These are phyloP conservation scores for Octodon degus DNA, from an alignment of 2,113 vertebrate genomes.

Conservation along the genomic window DNA sequence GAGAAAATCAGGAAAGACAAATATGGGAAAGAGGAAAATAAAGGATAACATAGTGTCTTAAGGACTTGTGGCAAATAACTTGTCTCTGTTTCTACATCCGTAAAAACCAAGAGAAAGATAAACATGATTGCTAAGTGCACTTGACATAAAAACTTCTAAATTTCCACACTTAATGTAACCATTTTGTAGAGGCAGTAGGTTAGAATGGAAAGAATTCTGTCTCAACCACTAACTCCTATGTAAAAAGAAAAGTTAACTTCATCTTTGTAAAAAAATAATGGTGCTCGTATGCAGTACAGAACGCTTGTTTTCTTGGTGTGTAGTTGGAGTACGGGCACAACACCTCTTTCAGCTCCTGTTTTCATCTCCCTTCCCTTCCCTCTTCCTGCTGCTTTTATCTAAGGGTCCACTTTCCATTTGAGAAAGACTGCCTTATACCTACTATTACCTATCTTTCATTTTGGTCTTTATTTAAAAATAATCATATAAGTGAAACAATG, in stretches of 20 bases:
- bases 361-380: neutral
- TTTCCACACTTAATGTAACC: neutral
- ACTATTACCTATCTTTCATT: neutral
- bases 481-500: neutral
- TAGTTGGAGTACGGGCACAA: too few species aligned
- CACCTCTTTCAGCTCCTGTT: neutral
- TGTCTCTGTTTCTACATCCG: neutral
- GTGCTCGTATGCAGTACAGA: neutral
- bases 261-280: neutral
- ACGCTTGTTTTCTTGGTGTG: neutral
- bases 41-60: neutral
- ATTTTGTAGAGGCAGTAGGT: neutral
- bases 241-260: neutral
- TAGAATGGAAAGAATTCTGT: neutral
- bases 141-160: neutral
- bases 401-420: neutral
- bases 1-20: neutral
- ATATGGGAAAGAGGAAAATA: neutral
- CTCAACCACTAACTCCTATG: neutral
- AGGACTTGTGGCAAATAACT: neutral
- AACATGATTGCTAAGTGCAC: neutral
- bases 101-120: constrained; percentile 14
- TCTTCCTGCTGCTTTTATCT: too few species aligned
- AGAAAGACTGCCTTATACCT: neutral
- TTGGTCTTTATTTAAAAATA: neutral